Evolutionary conservation across 2,888 invertebrate genomes (phyloP).

Genomic region (Acanthosepion lycidas): DNA sequence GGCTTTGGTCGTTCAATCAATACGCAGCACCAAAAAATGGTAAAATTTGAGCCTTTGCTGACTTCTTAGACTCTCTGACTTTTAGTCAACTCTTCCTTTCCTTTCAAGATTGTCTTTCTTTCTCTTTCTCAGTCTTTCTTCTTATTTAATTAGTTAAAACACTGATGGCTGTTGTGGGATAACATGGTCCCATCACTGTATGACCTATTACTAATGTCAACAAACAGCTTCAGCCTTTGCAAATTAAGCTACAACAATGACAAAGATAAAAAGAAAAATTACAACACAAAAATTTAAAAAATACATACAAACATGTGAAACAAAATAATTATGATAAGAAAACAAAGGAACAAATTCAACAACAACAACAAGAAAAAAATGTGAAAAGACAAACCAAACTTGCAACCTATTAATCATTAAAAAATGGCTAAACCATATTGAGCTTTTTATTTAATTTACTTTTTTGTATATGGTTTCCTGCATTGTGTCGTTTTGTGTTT

Average conservation of each 20-base stretch:
- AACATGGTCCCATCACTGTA: constrained; percentile 6
- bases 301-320: not conserved
- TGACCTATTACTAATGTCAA: constrained; percentile 33
- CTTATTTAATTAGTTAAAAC: constrained; percentile 33
- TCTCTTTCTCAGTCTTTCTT: not conserved
- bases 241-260: not conserved
- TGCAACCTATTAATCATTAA: not conserved
- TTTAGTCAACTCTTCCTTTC: not conserved
- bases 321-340: constrained; percentile 1
- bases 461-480: not conserved
- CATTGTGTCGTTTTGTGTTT: not conserved
- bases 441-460: not conserved
- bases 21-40: too few relatives aligned
- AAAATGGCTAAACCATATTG: not conserved
- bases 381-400: not conserved
- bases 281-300: not conserved
- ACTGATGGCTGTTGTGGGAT: not conserved
- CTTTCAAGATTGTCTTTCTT: not conserved
- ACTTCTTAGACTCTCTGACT: not conserved
- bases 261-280: not conserved
- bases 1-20: too few relatives aligned
- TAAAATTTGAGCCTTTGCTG: not conserved
- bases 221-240: constrained; percentile 20
- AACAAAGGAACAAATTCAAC: not conserved
- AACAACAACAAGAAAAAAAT: not conserved